These are phyloP conservation scores for Macrotis lagotis DNA, from an alignment of 2,113 vertebrate species.

Conservation along the genomic window DNA sequence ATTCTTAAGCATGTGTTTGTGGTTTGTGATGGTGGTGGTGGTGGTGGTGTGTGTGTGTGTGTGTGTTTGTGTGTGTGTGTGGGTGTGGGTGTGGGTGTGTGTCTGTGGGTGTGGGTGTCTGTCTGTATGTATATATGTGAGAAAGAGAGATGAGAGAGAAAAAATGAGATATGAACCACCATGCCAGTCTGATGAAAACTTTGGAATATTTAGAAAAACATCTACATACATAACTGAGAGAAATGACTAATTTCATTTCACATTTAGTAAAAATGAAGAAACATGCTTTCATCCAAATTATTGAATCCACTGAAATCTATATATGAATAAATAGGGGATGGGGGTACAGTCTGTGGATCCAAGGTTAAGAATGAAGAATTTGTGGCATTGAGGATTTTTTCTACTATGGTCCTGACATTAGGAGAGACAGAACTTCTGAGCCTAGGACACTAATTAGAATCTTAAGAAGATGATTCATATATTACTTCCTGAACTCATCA, in stretches of 20 bases:
- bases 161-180: too few species aligned
- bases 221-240: neutral
- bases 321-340: neutral
- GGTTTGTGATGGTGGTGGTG: too few species aligned
- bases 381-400: neutral
- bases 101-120: too few species aligned
- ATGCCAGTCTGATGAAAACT: neutral
- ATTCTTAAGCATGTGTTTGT: neutral
- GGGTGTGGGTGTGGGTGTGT: too few species aligned
- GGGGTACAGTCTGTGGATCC: neutral
- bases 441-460: slow-evolving; percentile 39
- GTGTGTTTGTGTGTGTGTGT: too few species aligned
- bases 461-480: slow-evolving; percentile 35
- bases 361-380: neutral
- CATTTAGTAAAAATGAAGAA: neutral
- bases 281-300: neutral
- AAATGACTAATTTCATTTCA: neutral
- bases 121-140: too few species aligned
- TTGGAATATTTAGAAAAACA: neutral
- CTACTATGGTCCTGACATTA: neutral
- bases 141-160: too few species aligned
- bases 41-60: neutral
- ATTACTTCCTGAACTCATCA: slow-evolving; percentile 49
- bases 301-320: neutral
- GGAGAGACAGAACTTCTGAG: neutral